Evolutionary conservation across 2,797 vertebrate species (phyloP).

Genomic region (Chelidonichthys spinosus): DNA sequence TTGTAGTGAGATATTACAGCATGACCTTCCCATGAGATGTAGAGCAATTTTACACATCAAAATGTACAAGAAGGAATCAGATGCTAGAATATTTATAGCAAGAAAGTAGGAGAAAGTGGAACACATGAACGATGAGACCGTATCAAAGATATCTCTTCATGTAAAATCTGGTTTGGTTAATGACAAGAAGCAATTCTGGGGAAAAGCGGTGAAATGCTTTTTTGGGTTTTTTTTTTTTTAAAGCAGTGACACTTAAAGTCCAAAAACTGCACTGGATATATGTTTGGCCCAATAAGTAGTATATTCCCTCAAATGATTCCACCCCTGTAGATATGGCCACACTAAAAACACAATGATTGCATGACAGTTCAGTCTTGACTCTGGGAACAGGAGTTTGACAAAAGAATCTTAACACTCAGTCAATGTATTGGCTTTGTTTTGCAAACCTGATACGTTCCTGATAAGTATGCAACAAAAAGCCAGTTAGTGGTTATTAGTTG

Average conservation of each 20-base stretch:
- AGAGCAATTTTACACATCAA: neutral
- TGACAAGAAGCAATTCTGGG: neutral
- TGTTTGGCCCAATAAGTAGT: neutral
- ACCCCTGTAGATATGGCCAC: neutral
- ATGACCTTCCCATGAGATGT: slow-evolving; percentile 19
- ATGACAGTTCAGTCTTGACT: neutral
- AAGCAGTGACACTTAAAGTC: neutral
- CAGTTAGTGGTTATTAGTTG: no score
- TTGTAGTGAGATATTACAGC: slow-evolving; percentile 10
- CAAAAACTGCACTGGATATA: no score
- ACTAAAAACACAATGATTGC: neutral
- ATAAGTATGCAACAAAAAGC: no score
- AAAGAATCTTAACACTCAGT: no score
- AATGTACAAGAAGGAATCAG: slow-evolving; percentile 7
- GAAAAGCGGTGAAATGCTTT: neutral
- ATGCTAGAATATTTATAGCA: neutral
- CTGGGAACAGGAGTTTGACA: no score
- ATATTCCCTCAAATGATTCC: neutral
- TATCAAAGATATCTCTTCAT: neutral
- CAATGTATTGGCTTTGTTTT: no score
- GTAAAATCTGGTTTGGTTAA: neutral
- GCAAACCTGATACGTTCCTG: no score
- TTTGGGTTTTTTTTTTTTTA: no score
- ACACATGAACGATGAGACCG: neutral
- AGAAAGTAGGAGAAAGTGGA: neutral